phyloP scores from a whole-genome alignment of 1,140 invertebrate species.

The Pogonognathellus flavescens region DNA sequence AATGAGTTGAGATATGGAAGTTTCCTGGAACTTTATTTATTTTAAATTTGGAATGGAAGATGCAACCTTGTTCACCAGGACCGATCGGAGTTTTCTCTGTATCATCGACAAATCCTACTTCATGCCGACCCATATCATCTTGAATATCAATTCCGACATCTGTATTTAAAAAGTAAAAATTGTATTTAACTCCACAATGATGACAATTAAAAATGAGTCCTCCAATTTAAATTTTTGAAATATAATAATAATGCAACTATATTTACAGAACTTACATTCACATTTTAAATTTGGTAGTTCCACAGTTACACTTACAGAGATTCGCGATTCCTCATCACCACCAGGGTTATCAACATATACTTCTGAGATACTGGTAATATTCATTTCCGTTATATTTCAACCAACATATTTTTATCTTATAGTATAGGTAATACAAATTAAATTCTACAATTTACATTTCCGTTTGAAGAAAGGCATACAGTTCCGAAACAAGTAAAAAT shows the following conservation, averaged over 20 bases:
- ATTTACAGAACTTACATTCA: conserved; percentile 71
- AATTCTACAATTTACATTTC: conserved; percentile 73
- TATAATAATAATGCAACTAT: no score
- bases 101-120: conserved; percentile 77
- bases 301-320: conserved; percentile 74
- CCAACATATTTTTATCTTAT: no score
- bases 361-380: conserved; percentile 72
- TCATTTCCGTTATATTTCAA: not conserved
- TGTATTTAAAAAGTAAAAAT: conserved; percentile 67
- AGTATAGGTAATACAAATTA: no score
- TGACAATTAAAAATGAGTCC: no score
- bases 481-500: conserved; percentile 74
- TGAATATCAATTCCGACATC: conserved; percentile 77
- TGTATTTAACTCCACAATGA: not conserved
- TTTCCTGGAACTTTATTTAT: conserved; percentile 77
- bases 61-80: conserved; percentile 72
- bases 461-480: conserved; percentile 73
- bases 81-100: conserved; percentile 73
- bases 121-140: conserved; percentile 78
- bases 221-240: no score
- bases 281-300: conserved; percentile 73
- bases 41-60: conserved; percentile 74
- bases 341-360: conserved; percentile 76
- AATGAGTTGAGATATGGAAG: conserved; percentile 78
- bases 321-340: conserved; percentile 71